Conservation (phyloP, 1,140 invertebrate species). For the Bombus vancouverensis region DNA sequence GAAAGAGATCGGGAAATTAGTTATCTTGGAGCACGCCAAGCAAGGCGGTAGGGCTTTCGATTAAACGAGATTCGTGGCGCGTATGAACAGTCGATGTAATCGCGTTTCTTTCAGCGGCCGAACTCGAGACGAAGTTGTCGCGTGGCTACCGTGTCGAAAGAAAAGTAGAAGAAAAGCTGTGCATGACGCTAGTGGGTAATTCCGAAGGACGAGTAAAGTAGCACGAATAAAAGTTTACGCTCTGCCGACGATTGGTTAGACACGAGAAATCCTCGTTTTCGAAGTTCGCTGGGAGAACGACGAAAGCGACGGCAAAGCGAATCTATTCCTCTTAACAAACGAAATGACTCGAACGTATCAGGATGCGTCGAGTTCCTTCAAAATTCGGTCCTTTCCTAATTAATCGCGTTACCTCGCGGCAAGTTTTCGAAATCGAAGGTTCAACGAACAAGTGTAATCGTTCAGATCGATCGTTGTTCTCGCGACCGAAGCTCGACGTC, state of each 20-base stretch:
- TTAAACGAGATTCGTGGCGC: too few relatives aligned
- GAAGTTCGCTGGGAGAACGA: too few relatives aligned
- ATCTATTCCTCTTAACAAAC: not conserved
- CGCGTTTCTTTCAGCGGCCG: not conserved
- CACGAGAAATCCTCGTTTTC: not conserved
- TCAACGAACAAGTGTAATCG: not conserved
- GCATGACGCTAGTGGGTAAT: not conserved
- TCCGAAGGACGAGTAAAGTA: too few relatives aligned
- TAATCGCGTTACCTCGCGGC: too few relatives aligned
- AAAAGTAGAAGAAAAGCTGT: not conserved
- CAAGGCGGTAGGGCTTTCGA: not conserved
- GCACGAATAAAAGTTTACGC: not conserved
- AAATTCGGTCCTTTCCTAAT: not conserved
- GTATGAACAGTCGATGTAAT: too few relatives aligned
- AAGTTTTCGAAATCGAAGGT: not conserved
- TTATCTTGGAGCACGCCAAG: not conserved
- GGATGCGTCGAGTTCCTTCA: not conserved
- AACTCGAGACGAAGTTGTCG: not conserved
- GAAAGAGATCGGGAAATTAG: conserved; percentile 6
- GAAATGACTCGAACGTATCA: too few relatives aligned
- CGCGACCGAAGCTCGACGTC: conserved; percentile 11
- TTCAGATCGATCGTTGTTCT: not conserved
- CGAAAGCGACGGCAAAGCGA: not conserved
- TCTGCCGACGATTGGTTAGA: too few relatives aligned
- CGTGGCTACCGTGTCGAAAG: too few relatives aligned